Conservation (phyloP, 2,797 vertebrate species). For the Chanos chanos region DNA sequence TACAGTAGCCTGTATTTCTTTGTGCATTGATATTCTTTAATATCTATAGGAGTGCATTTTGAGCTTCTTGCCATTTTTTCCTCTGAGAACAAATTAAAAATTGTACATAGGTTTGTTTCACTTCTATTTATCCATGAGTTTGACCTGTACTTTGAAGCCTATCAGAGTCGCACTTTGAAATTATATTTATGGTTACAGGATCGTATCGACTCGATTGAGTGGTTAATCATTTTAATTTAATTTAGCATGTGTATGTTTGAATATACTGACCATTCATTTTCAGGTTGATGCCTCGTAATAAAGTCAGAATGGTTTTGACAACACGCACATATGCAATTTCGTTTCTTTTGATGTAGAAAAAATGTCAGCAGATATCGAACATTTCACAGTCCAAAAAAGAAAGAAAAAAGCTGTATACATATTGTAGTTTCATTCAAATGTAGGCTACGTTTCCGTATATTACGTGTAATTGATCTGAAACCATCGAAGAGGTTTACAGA, state of each 20-base stretch:
- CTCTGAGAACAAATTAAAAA: conserved; percentile 38
- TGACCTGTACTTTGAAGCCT: conserved; percentile 73
- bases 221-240: conserved; percentile 83
- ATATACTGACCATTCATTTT: conserved; percentile 74
- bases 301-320: conserved; percentile 50
- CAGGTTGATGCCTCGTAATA: conserved; percentile 46
- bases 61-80: conserved; percentile 15
- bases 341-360: too few species aligned
- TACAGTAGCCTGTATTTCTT: conserved; percentile 40
- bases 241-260: conserved; percentile 75
- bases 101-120: conserved; percentile 68
- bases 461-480: too few species aligned
- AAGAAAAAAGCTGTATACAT: too few species aligned
- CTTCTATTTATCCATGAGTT: conserved; percentile 73
- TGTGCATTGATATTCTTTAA: conserved; percentile 40
- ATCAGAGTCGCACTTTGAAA: conserved; percentile 75
- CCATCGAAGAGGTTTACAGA: too few species aligned
- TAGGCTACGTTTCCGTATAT: too few species aligned
- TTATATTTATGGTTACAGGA: conserved; percentile 81
- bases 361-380: too few species aligned
- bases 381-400: too few species aligned
- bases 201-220: conserved; percentile 78
- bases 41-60: conserved; percentile 27
- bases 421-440: too few species aligned
- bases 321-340: too few species aligned